Conservation (phyloP, 23 tunicate genomes). For the Ciona savignyi region DNA sequence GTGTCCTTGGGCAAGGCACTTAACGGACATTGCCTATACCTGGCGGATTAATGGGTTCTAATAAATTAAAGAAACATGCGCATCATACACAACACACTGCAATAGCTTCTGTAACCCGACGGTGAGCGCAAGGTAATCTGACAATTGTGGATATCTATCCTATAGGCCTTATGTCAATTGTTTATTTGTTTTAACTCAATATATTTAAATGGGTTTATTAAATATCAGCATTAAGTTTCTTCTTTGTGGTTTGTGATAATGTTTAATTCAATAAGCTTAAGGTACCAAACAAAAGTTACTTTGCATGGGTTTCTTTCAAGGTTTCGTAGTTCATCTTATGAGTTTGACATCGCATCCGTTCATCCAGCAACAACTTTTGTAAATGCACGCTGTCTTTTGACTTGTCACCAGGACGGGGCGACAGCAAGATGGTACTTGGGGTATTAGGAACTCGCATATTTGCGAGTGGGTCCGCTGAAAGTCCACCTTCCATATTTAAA, state of each 20-base stretch:
- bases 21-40: too few relatives aligned
- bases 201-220: too few relatives aligned
- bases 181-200: too few relatives aligned
- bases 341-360: constrained; percentile 80
- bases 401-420: constrained; percentile 12
- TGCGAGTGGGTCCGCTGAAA: constrained; percentile 10
- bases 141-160: neutral
- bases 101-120: too few relatives aligned
- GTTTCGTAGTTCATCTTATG: constrained; percentile 85
- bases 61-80: too few relatives aligned
- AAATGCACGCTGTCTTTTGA: constrained; percentile 49
- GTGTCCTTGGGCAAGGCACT: too few relatives aligned
- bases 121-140: too few relatives aligned
- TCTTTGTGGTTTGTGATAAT: too few relatives aligned
- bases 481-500: constrained; percentile 9
- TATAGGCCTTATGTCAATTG: neutral
- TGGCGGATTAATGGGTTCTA: too few relatives aligned
- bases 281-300: constrained; percentile 24
- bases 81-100: too few relatives aligned
- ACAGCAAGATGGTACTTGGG: neutral
- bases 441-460: neutral
- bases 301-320: constrained; percentile 58
- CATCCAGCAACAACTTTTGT: constrained; percentile 83
- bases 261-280: too few relatives aligned
- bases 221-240: too few relatives aligned